Evolutionary conservation across 2,888 invertebrate species (phyloP), one percentile per base, ranked within the genome.

Genomic region (Phaedon cochleariae): DNA sequence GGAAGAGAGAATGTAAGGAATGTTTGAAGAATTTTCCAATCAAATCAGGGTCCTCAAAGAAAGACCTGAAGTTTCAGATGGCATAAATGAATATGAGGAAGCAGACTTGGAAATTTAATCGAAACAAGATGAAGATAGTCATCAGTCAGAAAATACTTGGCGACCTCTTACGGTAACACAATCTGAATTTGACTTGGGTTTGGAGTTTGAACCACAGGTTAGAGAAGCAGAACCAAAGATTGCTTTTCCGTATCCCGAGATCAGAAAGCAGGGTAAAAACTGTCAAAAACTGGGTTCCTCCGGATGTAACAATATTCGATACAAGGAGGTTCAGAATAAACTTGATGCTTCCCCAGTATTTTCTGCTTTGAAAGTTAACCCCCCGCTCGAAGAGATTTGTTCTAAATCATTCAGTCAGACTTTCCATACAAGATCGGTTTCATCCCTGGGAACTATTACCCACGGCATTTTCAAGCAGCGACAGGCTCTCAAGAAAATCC

Each of bases 251-350:
- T 1, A 34, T 34, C 31, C 26, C 3, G 26, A 26, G 26, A 48
- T 21, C 18, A 18, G 15, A 48, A 10, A 1, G 18, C 45, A 41
- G 17, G 45, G 45, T 4, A 17, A 5, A 15, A 18, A 18, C 18
- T 48, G 48, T 48, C 18, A 17, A 5, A 15, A 18, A 18, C 21
- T 48, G 15, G 48, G 22, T n/a, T 12, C 21, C 12, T 9, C 9
- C 2, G 26, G 59, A 12, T 59, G 59, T 29, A 51, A 59, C 26
- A 31, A 59, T 5, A 59, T 59, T 21, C n/a, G 45, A n/a, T 58
- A 58, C 26, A 58, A 58, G 20, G 58, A 58, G n/a, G 58, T 58
- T 12, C 46, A 58, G 21, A 58, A 58, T n/a, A 41, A 21, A 15
- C 15, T 48, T 1, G 10, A 10, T 6, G 48, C 18, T 18, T 17